A percentile compares a stretch with the other conserved stretches of the same genome.
phyloP scores from a whole-genome alignment of 2,113 vertebrate species.

The Mustela lutreola region DNA sequence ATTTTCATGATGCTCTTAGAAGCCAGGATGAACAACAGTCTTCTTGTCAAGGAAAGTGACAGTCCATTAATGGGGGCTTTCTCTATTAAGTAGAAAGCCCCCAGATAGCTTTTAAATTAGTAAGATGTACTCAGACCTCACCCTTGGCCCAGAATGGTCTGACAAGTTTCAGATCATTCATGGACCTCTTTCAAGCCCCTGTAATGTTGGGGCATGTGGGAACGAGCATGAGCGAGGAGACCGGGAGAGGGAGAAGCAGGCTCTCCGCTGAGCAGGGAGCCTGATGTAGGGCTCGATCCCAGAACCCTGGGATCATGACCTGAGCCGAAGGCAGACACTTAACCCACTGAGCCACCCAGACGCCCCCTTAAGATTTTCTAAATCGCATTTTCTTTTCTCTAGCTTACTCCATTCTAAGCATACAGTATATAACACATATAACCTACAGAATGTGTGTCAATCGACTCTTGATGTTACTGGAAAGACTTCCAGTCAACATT shows the following conservation, averaged over 20 bases:
- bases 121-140: slow-evolving; percentile 32
- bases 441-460: neutral
- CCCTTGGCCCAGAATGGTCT: neutral
- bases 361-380: neutral
- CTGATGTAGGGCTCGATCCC: neutral
- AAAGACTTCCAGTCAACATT: neutral
- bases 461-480: neutral
- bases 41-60: slow-evolving; percentile 57
- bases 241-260: neutral
- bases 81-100: slow-evolving; percentile 39
- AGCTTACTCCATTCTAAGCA: neutral
- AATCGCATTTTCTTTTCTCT: neutral
- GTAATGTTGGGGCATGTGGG: neutral
- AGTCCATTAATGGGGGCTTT: slow-evolving; percentile 60
- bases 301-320: neutral
- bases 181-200: neutral
- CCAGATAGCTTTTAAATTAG: slow-evolving; percentile 24
- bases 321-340: neutral
- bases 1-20: slow-evolving; percentile 48
- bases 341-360: neutral
- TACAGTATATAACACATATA: neutral
- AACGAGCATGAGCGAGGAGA: neutral
- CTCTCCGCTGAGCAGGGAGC: neutral
- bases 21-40: slow-evolving; percentile 44
- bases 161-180: slow-evolving; percentile 6